These are phyloP conservation scores for Troilus luridus DNA, from an alignment of 2,888 invertebrate species.

Conservation along the genomic window DNA sequence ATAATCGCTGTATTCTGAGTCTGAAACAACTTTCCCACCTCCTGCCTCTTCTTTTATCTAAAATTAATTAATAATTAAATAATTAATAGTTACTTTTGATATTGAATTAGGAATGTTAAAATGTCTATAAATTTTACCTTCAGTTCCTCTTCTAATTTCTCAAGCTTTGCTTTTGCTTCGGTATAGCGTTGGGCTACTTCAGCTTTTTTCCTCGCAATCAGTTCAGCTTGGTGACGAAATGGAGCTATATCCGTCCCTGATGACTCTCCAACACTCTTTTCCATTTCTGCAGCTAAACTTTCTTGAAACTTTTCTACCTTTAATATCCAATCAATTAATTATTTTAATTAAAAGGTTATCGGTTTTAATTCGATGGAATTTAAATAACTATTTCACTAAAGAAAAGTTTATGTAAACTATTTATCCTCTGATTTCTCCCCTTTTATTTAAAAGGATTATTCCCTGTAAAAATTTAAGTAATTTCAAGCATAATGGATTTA, in stretches of 20 bases:
- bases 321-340: background rate
- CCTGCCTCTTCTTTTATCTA: conserved; percentile 68
- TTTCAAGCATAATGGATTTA: background rate
- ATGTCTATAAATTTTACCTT: conserved; percentile 69
- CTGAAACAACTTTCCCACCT: conserved; percentile 80
- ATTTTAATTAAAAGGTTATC: background rate
- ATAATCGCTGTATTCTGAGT: conserved; percentile 89
- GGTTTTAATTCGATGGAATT: background rate
- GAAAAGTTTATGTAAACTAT: background rate
- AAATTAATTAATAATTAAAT: background rate
- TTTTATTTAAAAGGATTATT: background rate
- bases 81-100: conserved; percentile 63
- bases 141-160: conserved; percentile 75
- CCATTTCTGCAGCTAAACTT: conserved; percentile 50
- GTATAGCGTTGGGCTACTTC: conserved; percentile 79
- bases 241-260: conserved; percentile 76
- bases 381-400: background rate
- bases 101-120: background rate
- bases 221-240: conserved; percentile 87
- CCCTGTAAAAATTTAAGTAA: background rate
- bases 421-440: background rate
- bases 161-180: conserved; percentile 76
- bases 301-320: conserved; percentile 56
- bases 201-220: conserved; percentile 85
- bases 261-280: conserved; percentile 47